Conservation (phyloP, 1,140 invertebrate genomes). For the Papilio polyxenes region DNA sequence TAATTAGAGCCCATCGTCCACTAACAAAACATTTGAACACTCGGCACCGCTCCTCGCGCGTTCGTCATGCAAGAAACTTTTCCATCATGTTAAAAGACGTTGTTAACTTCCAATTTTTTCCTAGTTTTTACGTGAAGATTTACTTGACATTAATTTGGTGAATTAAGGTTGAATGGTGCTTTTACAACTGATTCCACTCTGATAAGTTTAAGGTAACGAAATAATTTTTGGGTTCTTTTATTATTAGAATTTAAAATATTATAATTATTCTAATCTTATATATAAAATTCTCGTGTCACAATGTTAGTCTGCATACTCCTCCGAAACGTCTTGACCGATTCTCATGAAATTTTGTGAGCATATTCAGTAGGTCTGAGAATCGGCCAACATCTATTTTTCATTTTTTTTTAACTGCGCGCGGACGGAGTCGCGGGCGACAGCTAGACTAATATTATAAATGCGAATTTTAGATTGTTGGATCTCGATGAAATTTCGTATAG, state of each 20-base stretch:
- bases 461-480: too few relatives aligned
- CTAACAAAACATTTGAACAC: conserved; percentile 43
- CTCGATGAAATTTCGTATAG: too few relatives aligned
- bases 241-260: neutral
- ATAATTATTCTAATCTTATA: neutral
- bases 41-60: conserved; percentile 36
- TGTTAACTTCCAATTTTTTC: conserved; percentile 23
- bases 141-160: conserved; percentile 34
- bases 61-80: conserved; percentile 53
- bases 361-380: too few relatives aligned
- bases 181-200: conserved; percentile 22
- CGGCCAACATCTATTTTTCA: too few relatives aligned
- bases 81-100: conserved; percentile 51
- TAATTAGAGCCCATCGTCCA: conserved; percentile 37
- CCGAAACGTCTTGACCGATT: too few relatives aligned
- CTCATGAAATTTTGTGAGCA: too few relatives aligned
- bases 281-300: too few relatives aligned
- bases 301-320: too few relatives aligned
- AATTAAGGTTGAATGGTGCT: conserved; percentile 35
- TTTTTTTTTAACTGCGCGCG: too few relatives aligned
- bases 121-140: conserved; percentile 27
- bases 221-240: neutral
- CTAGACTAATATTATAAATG: too few relatives aligned
- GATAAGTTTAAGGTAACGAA: conserved; percentile 10
- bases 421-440: too few relatives aligned